These are phyloP conservation scores for Pocillopora verrucosa DNA, from an alignment of 64 coral and sea anemone genomes.

Conservation along the genomic window DNA sequence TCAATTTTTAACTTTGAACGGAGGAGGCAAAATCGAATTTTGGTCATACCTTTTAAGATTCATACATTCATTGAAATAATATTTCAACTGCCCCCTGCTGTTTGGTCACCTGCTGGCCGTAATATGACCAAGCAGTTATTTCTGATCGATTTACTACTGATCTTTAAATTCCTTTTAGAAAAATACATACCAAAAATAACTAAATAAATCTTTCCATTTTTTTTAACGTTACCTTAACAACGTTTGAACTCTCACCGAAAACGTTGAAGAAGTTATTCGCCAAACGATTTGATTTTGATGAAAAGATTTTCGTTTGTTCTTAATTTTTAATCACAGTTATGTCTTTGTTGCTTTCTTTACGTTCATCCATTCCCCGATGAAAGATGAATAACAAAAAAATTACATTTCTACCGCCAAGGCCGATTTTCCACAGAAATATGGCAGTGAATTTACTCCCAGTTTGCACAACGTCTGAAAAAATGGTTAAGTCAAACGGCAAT, in stretches of 20 bases:
- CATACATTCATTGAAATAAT: neutral
- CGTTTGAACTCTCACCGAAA: neutral
- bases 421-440: neutral
- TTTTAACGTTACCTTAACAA: neutral
- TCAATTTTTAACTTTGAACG: neutral
- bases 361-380: neutral
- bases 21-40: neutral
- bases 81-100: neutral
- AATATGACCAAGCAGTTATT: neutral
- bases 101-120: neutral
- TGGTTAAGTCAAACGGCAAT: neutral
- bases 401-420: neutral
- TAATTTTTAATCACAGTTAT: conserved; percentile 23
- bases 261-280: neutral
- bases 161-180: neutral
- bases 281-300: neutral
- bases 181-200: neutral
- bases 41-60: neutral
- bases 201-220: neutral
- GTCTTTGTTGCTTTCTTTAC: conserved; percentile 1
- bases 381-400: neutral
- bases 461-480: neutral
- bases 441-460: neutral
- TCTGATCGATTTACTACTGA: neutral
- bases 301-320: conserved; percentile 19